A percentile compares a stretch with the other conserved stretches of the same genome.
phyloP scores from a whole-genome alignment of 2,113 vertebrate genomes.

The Sinocyclocheilus anshuiensis region DNA sequence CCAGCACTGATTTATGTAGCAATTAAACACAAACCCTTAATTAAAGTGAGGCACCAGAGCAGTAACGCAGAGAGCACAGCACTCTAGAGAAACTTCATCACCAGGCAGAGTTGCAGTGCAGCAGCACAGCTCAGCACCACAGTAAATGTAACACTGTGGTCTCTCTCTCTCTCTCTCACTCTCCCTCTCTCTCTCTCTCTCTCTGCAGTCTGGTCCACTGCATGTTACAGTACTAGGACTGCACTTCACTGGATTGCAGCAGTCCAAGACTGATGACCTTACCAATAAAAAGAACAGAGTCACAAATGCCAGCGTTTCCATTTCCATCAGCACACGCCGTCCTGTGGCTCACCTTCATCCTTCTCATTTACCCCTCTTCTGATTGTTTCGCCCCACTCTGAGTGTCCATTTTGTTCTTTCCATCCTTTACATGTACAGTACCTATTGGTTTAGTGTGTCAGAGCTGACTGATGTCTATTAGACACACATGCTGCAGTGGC shows the following conservation, averaged over 20 bases:
- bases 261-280: slow-evolving; percentile 70
- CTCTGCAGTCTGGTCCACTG: slow-evolving; percentile 66
- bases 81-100: slow-evolving; percentile 44
- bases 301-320: slow-evolving; percentile 59
- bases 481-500: slow-evolving; percentile 62
- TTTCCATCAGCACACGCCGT: slow-evolving; percentile 22
- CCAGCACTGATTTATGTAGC: slow-evolving; percentile 2
- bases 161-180: slow-evolving; percentile 43
- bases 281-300: slow-evolving; percentile 73
- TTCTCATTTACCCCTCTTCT: slow-evolving; percentile 33
- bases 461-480: slow-evolving; percentile 40
- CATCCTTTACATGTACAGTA: not conserved
- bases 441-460: slow-evolving; percentile 28
- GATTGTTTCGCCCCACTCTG: slow-evolving; percentile 48
- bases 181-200: slow-evolving; percentile 57
- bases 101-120: slow-evolving; percentile 51
- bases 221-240: slow-evolving; percentile 58
- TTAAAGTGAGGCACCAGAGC: not conserved
- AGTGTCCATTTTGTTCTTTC: slow-evolving; percentile 12
- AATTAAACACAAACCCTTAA: slow-evolving; percentile 9
- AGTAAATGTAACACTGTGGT: slow-evolving; percentile 27
- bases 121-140: slow-evolving; percentile 40
- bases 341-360: slow-evolving; percentile 35
- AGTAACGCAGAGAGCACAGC: not conserved
- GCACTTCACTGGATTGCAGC: slow-evolving; percentile 65